Evolutionary conservation across 2,797 vertebrate species (phyloP), one percentile per base, ranked within the genome.

Genomic region (Paguma larvata): DNA sequence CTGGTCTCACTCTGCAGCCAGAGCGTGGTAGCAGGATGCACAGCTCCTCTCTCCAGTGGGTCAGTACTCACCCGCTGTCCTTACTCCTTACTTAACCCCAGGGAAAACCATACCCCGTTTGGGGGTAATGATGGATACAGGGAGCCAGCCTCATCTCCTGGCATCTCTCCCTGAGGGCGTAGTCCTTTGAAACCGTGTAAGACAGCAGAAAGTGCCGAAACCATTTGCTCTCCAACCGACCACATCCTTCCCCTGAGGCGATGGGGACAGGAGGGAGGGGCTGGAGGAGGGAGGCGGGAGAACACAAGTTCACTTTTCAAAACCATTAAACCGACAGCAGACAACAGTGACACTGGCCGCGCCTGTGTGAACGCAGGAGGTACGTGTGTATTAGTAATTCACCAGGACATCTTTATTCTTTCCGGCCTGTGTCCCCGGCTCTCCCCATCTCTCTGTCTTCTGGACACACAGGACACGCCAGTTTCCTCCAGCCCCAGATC

Each of bases 211-310:
- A 73, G n/a, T 1, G 13, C 41, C 27, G 9, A 65, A 23, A 68
- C 67, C 19, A n/a, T 38, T 91, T 85, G 48, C 65, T 97, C 91
- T 85, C 32, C 85, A 32, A 38, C 38, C 7, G 44, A 53, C 53
- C 75, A 51, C 79, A 63, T 44, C 84, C 53, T 1, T 91, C 38
- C 86, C 96, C 96, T 4, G 34, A 83, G 80, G 84, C 89, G 15
- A 63, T 18, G 41, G 67, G 85, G 83, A 34, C 27, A 27, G 23
- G 56, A 96, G 41, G 82, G 38, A 32, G 9, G 11, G 30, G 27
- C 80, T 78, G 23, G 6, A 21, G 18, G 67, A 34, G 13, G n/a
- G 27, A n/a, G 67, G 32, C 9, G 2, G 30, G 34, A 51, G 70
- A 18, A 62, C 73, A 8, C 0, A 67, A 56, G 68, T 56, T 77